These are phyloP conservation scores for Hestina assimilis DNA, from an alignment of 1,140 invertebrate genomes.

Conservation along the genomic window DNA sequence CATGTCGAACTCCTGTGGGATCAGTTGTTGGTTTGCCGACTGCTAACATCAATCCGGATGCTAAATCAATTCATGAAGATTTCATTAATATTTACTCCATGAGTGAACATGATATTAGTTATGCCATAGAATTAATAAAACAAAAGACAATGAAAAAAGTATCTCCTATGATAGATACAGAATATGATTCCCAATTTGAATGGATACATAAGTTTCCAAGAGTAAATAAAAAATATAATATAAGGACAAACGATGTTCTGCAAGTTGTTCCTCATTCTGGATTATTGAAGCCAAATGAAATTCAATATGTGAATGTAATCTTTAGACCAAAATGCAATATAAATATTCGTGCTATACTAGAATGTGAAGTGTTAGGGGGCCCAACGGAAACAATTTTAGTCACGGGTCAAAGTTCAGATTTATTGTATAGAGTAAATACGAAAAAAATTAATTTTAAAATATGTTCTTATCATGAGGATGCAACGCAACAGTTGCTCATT, in stretches of 20 bases:
- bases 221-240: slow-evolving; percentile 28
- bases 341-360: slow-evolving; percentile 51
- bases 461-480: slow-evolving; percentile 63
- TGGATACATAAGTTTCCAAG: slow-evolving; percentile 58
- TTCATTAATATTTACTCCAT: slow-evolving; percentile 5
- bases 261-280: slow-evolving; percentile 56
- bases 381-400: slow-evolving; percentile 55
- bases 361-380: slow-evolving; percentile 67
- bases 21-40: slow-evolving; percentile 19
- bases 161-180: slow-evolving; percentile 47
- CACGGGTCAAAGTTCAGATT: slow-evolving; percentile 61
- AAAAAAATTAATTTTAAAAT: slow-evolving; percentile 66
- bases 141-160: slow-evolving; percentile 45
- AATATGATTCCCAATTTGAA: slow-evolving; percentile 47
- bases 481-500: slow-evolving; percentile 52
- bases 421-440: slow-evolving; percentile 56
- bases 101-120: not conserved
- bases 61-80: slow-evolving; percentile 4
- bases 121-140: slow-evolving; percentile 26
- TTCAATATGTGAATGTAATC: slow-evolving; percentile 58
- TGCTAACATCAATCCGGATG: slow-evolving; percentile 8
- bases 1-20: slow-evolving; percentile 30
- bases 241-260: slow-evolving; percentile 50
- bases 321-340: slow-evolving; percentile 56
- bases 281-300: slow-evolving; percentile 57